Conservation (phyloP, 35 echinoderm and acorn worm species). For the Apostichopus japonicus region DNA sequence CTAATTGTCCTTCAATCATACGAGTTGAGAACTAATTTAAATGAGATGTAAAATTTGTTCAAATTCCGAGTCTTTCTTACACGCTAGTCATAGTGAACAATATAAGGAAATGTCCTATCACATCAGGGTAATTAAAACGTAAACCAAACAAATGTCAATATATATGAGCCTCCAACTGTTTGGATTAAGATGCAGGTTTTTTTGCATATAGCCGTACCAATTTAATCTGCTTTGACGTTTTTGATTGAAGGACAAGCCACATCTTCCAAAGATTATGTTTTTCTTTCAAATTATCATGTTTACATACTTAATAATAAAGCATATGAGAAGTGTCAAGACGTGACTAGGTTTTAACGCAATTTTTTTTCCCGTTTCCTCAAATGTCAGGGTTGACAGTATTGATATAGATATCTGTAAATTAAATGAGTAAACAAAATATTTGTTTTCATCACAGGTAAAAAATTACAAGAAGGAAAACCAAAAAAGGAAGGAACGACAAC, state of each 20-base stretch:
- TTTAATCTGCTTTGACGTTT: not conserved
- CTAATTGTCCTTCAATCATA: too few species aligned
- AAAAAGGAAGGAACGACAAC: not conserved
- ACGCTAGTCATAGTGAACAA: too few species aligned
- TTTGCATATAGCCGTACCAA: not conserved
- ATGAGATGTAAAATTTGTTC: too few species aligned
- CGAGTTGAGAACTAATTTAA: too few species aligned
- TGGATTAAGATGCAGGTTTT: not conserved
- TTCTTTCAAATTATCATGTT: slow-evolving; percentile 47
- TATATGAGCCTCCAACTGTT: not conserved
- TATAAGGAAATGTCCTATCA: too few species aligned
- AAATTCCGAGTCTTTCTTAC: too few species aligned
- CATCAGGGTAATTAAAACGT: not conserved
- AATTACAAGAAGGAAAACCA: not conserved
- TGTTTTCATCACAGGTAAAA: slow-evolving; percentile 30
- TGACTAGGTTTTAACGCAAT: slow-evolving; percentile 9
- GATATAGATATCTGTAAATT: not conserved
- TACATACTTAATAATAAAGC: not conserved
- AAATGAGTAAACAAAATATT: slow-evolving; percentile 26
- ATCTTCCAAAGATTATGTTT: not conserved
- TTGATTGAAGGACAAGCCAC: not conserved
- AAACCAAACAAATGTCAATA: not conserved
- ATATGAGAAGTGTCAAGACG: slow-evolving; percentile 4
- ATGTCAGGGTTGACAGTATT: slow-evolving; percentile 13
- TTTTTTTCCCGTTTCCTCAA: not conserved